Evolutionary conservation across 2,113 vertebrate species (phyloP).

Genomic region (Salvelinus namaycush): DNA sequence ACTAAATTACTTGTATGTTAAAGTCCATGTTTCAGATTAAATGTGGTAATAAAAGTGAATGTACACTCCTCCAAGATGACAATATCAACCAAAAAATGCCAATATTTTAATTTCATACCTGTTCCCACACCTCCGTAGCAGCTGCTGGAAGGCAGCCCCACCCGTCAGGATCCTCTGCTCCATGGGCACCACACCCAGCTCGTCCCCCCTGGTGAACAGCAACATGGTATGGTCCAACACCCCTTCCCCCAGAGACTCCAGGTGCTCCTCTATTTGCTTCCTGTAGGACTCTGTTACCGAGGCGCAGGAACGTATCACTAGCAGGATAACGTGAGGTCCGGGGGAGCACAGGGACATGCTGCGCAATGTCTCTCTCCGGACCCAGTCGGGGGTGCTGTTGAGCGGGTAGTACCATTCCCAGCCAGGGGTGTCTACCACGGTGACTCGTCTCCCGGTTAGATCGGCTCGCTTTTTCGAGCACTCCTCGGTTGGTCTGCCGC

Average conservation of each 20-base stretch:
- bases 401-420: conserved; percentile 79
- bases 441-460: conserved; percentile 55
- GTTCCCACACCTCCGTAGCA: conserved; percentile 63
- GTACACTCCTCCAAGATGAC: too few relatives aligned
- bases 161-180: conserved; percentile 57
- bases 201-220: conserved; percentile 71
- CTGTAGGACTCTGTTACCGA: conserved; percentile 63
- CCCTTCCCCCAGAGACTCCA: conserved; percentile 58
- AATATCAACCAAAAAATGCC: too few relatives aligned
- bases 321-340: conserved; percentile 70
- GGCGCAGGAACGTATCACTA: conserved; percentile 67
- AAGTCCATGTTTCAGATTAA: too few relatives aligned
- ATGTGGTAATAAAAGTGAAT: too few relatives aligned
- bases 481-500: conserved; percentile 71
- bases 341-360: conserved; percentile 69
- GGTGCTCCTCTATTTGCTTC: conserved; percentile 66
- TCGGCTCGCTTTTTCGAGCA: conserved; percentile 62
- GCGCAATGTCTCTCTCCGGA: conserved; percentile 67
- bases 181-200: conserved; percentile 61
- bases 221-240: conserved; percentile 69
- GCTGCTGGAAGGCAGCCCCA: conserved; percentile 52
- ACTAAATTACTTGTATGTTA: neutral
- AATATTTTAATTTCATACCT: conserved; percentile 2
- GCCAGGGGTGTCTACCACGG: conserved; percentile 74
- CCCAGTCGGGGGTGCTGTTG: conserved; percentile 74